Conservation (phyloP, 2,888 invertebrate genomes). For the Platycheirus rosarum region DNA sequence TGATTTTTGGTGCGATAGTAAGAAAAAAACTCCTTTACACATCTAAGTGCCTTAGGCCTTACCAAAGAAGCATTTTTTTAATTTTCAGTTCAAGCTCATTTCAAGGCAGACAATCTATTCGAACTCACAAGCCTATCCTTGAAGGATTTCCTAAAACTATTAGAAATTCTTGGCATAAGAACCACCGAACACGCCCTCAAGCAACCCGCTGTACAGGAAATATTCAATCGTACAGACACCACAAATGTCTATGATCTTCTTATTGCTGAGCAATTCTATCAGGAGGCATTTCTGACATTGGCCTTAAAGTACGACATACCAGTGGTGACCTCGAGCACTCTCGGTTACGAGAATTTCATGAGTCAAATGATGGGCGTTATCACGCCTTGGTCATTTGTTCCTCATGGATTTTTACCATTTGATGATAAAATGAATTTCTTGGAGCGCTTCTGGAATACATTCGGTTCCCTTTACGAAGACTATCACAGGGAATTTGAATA, state of each 20-base stretch:
- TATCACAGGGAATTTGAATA: constrained; percentile 78
- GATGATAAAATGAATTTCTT: constrained; percentile 84
- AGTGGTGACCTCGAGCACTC: constrained; percentile 81
- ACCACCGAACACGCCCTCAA: constrained; percentile 80
- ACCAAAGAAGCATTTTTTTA: neutral
- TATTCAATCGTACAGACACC: constrained; percentile 78
- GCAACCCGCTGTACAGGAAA: constrained; percentile 78
- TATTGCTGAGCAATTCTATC: constrained; percentile 82
- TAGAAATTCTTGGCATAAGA: constrained; percentile 78
- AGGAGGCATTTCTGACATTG: constrained; percentile 82
- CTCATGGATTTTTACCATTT: constrained; percentile 82
- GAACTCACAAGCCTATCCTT: constrained; percentile 78
- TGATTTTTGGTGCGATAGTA: constrained; percentile 79
- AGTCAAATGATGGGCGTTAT: constrained; percentile 83
- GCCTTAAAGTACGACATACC: constrained; percentile 82
- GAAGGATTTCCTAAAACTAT: constrained; percentile 78
- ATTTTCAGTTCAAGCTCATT: constrained; percentile 77
- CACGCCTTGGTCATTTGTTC: constrained; percentile 83
- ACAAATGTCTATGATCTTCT: constrained; percentile 82
- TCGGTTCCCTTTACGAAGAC: constrained; percentile 79
- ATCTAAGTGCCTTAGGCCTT: no score
- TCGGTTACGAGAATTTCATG: constrained; percentile 82
- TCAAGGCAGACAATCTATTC: constrained; percentile 78
- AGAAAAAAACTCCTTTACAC: constrained; percentile 33
- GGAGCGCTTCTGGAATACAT: constrained; percentile 84